Evolutionary conservation across 2,797 vertebrate genomes (phyloP).

Genomic region (Rachycentron canadum): DNA sequence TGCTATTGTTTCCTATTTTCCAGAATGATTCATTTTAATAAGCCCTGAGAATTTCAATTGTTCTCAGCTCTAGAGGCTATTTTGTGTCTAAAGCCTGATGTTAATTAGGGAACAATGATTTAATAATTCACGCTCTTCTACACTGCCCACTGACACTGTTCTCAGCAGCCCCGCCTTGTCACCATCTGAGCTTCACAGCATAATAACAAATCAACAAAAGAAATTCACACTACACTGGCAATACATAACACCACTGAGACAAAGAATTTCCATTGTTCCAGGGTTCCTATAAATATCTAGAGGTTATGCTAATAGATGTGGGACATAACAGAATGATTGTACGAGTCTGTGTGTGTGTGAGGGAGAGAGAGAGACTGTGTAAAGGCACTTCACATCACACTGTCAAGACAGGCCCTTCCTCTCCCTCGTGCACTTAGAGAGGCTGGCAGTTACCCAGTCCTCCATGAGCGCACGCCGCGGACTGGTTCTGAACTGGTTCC

Average conservation of each 20-base stretch:
- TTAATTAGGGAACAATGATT: slow-evolving; percentile 79
- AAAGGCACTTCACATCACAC: slow-evolving; percentile 77
- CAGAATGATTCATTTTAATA: slow-evolving; percentile 36
- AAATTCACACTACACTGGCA: slow-evolving; percentile 66
- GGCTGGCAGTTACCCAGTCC: slow-evolving; percentile 82
- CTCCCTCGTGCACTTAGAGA: slow-evolving; percentile 65
- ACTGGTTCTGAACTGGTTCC: slow-evolving; percentile 89
- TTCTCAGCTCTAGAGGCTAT: slow-evolving; percentile 49
- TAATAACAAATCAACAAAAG: slow-evolving; percentile 55
- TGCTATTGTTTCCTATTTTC: slow-evolving; percentile 23
- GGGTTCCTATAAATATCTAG: slow-evolving; percentile 71
- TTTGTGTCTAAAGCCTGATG: slow-evolving; percentile 63
- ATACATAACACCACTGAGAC: slow-evolving; percentile 62
- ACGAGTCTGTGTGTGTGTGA: slow-evolving; percentile 34
- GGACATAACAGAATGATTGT: slow-evolving; percentile 58
- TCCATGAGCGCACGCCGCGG: slow-evolving; percentile 64
- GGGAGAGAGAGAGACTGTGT: slow-evolving; percentile 51
- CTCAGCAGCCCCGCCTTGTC: slow-evolving; percentile 42
- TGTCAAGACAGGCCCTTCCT: slow-evolving; percentile 66
- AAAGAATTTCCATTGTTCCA: slow-evolving; percentile 56
- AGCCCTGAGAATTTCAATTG: slow-evolving; percentile 43
- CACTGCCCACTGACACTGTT: slow-evolving; percentile 71
- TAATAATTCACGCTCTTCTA: slow-evolving; percentile 74
- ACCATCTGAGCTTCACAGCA: slow-evolving; percentile 61
- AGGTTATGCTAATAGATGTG: slow-evolving; percentile 74